phyloP scores from a whole-genome alignment of 2,113 vertebrate genomes.

The Accipiter cooperii region DNA sequence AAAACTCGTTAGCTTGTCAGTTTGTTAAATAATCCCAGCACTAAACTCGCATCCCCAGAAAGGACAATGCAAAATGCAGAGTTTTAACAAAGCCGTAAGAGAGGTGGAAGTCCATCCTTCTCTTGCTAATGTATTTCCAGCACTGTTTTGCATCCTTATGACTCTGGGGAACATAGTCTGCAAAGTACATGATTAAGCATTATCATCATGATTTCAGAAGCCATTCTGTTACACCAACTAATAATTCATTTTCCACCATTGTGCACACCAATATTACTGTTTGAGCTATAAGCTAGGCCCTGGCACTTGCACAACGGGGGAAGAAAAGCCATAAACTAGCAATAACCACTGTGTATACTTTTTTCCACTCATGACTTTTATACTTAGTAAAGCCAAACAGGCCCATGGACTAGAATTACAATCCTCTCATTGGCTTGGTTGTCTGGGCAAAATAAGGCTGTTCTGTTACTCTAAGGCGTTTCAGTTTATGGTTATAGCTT shows the following conservation, averaged over 20 bases:
- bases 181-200: conserved; percentile 1
- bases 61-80: neutral
- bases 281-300: neutral
- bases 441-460: neutral
- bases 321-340: neutral
- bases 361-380: neutral
- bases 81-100: neutral
- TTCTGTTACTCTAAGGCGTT: neutral
- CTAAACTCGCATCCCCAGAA: neutral
- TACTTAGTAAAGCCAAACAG: neutral
- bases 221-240: neutral
- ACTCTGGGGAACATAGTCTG: conserved; percentile 25
- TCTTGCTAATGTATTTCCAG: conserved; percentile 9
- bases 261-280: neutral
- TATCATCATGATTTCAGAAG: conserved; percentile 21
- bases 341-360: neutral
- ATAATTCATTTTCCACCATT: conserved; percentile 13
- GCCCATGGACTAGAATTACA: neutral
- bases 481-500: neutral
- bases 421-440: neutral
- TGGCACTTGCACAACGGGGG: neutral
- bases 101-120: neutral
- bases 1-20: neutral
- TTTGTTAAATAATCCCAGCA: conserved; percentile 8
- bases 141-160: conserved; percentile 26